phyloP scores from a whole-genome alignment of 1,140 invertebrate species.

The Euglossa dilemma region DNA sequence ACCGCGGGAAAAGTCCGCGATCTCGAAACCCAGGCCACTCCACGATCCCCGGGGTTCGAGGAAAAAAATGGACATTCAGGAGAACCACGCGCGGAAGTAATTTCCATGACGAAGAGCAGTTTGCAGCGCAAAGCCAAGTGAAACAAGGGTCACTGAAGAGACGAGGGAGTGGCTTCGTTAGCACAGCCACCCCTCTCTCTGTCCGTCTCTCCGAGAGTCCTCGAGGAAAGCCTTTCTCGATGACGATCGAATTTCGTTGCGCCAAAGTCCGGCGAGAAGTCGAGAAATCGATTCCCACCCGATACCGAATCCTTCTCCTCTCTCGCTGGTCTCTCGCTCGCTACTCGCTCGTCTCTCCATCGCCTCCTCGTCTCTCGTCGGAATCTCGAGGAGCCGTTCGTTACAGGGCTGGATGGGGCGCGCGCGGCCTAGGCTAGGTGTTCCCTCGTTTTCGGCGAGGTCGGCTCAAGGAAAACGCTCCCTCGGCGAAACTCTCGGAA shows the following conservation, averaged over 20 bases:
- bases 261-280: conserved; percentile 32
- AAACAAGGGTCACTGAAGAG: conserved; percentile 48
- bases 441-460: conserved; percentile 25
- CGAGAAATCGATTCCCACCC: conserved; percentile 43
- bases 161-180: conserved; percentile 62
- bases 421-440: not conserved
- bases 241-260: conserved; percentile 63
- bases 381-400: conserved; percentile 35
- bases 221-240: conserved; percentile 61
- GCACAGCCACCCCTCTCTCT: conserved; percentile 31
- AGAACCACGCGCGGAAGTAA: conserved; percentile 50
- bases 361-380: not conserved
- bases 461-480: conserved; percentile 34
- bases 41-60: not conserved
- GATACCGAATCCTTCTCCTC: not conserved
- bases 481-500: conserved; percentile 44
- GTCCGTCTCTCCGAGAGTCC: conserved; percentile 42
- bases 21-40: not conserved
- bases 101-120: conserved; percentile 48
- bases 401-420: conserved; percentile 24
- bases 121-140: conserved; percentile 34
- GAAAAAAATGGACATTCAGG: conserved; percentile 42
- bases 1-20: not conserved
- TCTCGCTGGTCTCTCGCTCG: not conserved
- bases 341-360: not conserved